These are phyloP conservation scores for Montipora sp. DNA, from an alignment of 64 coral and sea anemone species.

Conservation along the genomic window DNA sequence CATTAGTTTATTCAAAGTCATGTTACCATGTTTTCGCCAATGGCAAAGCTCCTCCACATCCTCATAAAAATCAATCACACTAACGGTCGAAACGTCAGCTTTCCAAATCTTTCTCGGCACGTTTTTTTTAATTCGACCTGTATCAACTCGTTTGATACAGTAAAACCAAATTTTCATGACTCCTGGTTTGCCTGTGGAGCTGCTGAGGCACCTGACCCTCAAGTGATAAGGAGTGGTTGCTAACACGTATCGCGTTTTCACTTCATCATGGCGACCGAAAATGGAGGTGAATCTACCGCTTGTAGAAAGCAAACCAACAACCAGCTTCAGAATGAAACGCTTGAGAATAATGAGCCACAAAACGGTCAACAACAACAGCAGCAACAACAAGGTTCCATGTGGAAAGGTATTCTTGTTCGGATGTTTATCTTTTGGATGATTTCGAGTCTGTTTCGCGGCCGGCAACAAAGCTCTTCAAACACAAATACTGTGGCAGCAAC, in stretches of 20 bases:
- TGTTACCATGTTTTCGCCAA: no score
- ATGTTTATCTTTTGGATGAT: slow-evolving; percentile 85
- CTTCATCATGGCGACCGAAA: slow-evolving; percentile 19
- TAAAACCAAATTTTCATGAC: no score
- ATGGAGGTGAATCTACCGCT: neutral
- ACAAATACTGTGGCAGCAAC: slow-evolving; percentile 29
- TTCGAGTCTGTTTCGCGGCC: slow-evolving; percentile 73
- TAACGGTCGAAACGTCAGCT: no score
- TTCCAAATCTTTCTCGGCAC: no score
- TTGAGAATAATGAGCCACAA: slow-evolving; percentile 7
- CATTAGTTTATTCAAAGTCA: no score
- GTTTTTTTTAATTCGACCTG: no score
- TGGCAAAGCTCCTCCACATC: no score
- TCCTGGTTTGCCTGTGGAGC: no score
- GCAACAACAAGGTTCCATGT: slow-evolving; percentile 63
- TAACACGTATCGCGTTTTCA: no score
- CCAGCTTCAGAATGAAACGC: slow-evolving; percentile 43
- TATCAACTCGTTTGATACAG: no score
- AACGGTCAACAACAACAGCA: slow-evolving; percentile 49
- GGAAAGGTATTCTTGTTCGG: slow-evolving; percentile 73
- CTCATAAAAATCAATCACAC: no score
- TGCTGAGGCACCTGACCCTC: slow-evolving; percentile 25
- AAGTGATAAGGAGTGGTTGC: slow-evolving; percentile 14
- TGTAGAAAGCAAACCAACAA: slow-evolving; percentile 13
- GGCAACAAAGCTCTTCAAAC: slow-evolving; percentile 25